Conservation (phyloP, 2,797 vertebrate genomes). For the Microtus agrestis region DNA sequence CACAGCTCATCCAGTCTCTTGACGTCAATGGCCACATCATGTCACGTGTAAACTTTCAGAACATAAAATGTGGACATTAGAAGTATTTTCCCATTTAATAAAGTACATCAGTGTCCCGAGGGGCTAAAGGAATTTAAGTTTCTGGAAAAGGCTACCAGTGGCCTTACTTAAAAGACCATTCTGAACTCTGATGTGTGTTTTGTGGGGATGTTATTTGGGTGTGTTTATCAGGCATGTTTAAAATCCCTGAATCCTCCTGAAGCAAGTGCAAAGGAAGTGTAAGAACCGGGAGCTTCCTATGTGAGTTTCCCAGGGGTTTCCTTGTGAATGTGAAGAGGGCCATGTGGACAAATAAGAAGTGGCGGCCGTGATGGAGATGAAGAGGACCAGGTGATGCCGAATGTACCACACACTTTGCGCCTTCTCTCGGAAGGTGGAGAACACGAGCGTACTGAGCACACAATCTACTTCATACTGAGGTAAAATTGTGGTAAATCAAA, state of each 20-base stretch:
- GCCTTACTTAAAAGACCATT: background rate
- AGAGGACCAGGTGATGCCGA: rapidly evolving
- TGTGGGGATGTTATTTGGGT: background rate
- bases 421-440: background rate
- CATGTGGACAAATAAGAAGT: no score
- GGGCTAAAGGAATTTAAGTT: background rate
- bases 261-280: background rate
- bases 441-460: rapidly evolving
- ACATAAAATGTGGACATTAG: background rate
- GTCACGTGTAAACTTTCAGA: background rate
- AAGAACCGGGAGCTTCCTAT: no score
- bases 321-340: no score
- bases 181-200: background rate
- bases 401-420: rapidly evolving
- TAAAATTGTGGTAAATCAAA: background rate
- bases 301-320: rapidly evolving
- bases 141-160: background rate
- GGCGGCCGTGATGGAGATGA: rapidly evolving
- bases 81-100: background rate
- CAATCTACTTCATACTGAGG: background rate
- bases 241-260: background rate
- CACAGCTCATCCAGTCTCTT: background rate
- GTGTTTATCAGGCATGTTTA: no score
- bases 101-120: background rate
- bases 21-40: background rate